phyloP scores from a whole-genome alignment of 2,113 vertebrate genomes.

The Muscicapa adusta region DNA sequence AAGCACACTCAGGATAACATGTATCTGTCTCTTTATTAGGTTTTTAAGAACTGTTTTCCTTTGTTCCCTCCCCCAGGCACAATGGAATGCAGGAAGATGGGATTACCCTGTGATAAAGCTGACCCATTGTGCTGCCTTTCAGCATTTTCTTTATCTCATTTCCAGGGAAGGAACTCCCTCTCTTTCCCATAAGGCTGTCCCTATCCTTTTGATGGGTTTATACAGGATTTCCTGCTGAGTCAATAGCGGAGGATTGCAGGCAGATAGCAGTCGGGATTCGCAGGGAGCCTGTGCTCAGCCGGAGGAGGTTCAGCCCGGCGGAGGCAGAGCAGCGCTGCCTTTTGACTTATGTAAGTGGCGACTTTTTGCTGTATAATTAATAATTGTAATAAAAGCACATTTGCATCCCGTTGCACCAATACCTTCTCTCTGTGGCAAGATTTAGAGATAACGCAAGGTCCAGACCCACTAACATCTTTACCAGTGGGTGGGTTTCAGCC shows the following conservation, averaged over 20 bases:
- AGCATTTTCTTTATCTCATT: background rate
- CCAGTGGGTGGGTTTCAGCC: background rate
- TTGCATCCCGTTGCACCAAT: background rate
- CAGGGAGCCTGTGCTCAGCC: background rate
- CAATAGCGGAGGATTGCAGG: background rate
- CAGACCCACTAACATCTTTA: background rate
- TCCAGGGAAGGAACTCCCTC: background rate
- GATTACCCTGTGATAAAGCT: background rate
- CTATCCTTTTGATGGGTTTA: background rate
- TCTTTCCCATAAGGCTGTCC: background rate
- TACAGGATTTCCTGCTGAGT: slow-evolving; percentile 18
- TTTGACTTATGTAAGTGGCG: background rate
- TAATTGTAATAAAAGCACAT: slow-evolving; percentile 2
- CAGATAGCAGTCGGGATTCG: background rate
- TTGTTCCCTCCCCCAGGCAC: background rate
- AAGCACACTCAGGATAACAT: background rate
- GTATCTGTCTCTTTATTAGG: background rate
- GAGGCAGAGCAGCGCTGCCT: background rate
- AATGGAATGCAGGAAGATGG: background rate
- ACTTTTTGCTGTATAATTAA: background rate
- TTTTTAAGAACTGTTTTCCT: background rate
- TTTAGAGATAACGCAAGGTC: background rate
- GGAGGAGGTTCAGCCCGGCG: background rate
- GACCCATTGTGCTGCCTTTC: background rate
- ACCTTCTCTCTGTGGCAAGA: background rate